Percentiles rank a stretch among this genome's conserved stretches.
Conservation (phyloP, 2,797 vertebrate genomes). For the Malurus leucopterus region DNA sequence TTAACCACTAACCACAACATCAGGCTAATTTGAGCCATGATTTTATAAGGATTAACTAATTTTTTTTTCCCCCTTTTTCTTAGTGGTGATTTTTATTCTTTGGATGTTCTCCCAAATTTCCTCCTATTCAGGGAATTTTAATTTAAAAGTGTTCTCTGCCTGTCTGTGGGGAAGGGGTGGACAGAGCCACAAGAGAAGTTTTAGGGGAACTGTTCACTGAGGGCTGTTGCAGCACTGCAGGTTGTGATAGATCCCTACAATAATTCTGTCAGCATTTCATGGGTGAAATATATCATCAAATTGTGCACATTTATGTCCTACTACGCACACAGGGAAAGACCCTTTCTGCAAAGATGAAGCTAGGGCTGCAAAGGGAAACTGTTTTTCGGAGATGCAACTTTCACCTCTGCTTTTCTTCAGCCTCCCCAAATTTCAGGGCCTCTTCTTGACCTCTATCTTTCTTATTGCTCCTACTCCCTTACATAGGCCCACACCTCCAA, state of each 20-base stretch:
- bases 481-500: not conserved
- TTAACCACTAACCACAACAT: not conserved
- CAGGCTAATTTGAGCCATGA: not conserved
- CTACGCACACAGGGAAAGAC: accelerated
- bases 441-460: not conserved
- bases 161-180: not conserved
- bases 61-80: not conserved
- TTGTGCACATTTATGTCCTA: not conserved
- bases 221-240: not conserved
- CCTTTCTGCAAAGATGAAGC: not conserved
- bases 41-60: not conserved
- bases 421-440: not conserved
- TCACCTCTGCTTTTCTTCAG: not conserved
- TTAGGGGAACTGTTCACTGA: not conserved
- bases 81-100: not conserved
- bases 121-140: not conserved
- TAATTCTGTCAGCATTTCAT: not conserved
- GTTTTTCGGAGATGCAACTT: not conserved
- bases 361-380: not conserved
- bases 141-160: not conserved
- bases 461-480: not conserved
- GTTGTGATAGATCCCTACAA: not conserved
- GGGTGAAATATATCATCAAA: not conserved
- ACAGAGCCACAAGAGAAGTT: not conserved
- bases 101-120: not conserved